Evolutionary conservation across 2,113 vertebrate species (phyloP), one percentile per base, ranked within the genome.

Genomic region (Petrocephalus microphthalmus): DNA sequence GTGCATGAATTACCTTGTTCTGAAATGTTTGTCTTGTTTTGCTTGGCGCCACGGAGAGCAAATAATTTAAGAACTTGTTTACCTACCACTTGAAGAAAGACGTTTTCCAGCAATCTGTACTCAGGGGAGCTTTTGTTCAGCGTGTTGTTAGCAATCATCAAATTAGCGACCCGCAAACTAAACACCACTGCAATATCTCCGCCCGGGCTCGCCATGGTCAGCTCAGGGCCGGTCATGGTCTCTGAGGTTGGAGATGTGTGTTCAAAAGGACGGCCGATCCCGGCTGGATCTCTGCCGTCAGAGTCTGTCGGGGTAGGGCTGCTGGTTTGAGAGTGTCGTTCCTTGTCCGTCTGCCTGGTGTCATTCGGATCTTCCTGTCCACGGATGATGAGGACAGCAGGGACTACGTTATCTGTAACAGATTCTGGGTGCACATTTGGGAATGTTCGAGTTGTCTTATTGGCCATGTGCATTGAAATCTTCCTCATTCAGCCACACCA

Each of bases 181-280:
- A 99, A 98, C 94, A 99, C 98, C 60, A 99, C 97, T 84, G 98
- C 96, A 7, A 99, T 93, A 83, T 99, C 98, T 91, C 94, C 97
- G 93, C 93, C 95, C 90, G 91, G 94, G 89, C 94, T 88, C 20
- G 94, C 90, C 0, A 93, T 90, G 7, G 94, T 94, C 93, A 95
- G 92, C 81, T 96, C 91, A 87, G 95, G 95, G 84, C 96, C 96
- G 17, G 95, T 96, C 33, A 95, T 88, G 20, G 95, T 95, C 89
- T 94, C 94, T 85, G 94, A 85, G 0, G 90, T 91, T 0, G 97
- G 95, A 1, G 47, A 89, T 0, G 94, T 96, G 67, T 94, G 93
- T 33, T 92, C 95, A 5, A 93, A 89, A 0, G 94, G 91, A 3
- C 90, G 89, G 0, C 87, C 89, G 37, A 92, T 93, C 2, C 90